Percentiles rank a stretch among this genome's conserved stretches.
phyloP scores from a whole-genome alignment of 2,888 invertebrate species.

The Nebria salina region DNA sequence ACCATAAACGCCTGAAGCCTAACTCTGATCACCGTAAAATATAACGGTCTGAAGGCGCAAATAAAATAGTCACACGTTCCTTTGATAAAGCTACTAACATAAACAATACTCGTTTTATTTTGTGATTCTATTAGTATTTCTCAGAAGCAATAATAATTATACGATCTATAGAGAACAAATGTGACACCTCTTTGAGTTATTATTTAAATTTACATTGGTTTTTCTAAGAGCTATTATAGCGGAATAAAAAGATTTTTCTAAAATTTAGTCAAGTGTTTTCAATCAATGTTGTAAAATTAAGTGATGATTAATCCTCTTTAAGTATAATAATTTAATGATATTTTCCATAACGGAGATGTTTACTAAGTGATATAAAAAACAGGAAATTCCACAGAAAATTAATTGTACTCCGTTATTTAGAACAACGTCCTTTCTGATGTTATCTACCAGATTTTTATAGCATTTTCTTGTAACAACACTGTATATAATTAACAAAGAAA shows the following conservation, averaged over 20 bases:
- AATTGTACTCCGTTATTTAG: conserved; percentile 10
- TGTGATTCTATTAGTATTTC: neutral
- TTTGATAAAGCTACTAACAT: neutral
- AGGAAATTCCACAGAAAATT: conserved; percentile 3
- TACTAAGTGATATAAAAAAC: too few relatives aligned
- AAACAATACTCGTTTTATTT: neutral
- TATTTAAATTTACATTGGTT: too few relatives aligned
- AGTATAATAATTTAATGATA: conserved; percentile 2
- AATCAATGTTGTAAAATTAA: conserved; percentile 5
- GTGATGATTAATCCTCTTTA: conserved; percentile 1
- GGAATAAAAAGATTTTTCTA: too few relatives aligned
- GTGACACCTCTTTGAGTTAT: too few relatives aligned
- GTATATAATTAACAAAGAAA: conserved; percentile 12
- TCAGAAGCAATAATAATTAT: neutral
- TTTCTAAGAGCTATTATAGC: too few relatives aligned
- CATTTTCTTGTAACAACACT: neutral
- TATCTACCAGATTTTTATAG: conserved; percentile 6
- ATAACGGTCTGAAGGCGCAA: neutral
- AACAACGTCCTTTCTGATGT: neutral
- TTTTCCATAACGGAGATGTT: conserved; percentile 1
- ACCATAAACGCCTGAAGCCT: neutral
- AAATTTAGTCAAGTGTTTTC: conserved; percentile 1
- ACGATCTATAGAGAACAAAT: too few relatives aligned
- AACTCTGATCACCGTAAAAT: neutral
- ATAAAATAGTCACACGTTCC: neutral